Conservation (phyloP, 2,113 vertebrate genomes). For the Ctenodactylus gundi region DNA sequence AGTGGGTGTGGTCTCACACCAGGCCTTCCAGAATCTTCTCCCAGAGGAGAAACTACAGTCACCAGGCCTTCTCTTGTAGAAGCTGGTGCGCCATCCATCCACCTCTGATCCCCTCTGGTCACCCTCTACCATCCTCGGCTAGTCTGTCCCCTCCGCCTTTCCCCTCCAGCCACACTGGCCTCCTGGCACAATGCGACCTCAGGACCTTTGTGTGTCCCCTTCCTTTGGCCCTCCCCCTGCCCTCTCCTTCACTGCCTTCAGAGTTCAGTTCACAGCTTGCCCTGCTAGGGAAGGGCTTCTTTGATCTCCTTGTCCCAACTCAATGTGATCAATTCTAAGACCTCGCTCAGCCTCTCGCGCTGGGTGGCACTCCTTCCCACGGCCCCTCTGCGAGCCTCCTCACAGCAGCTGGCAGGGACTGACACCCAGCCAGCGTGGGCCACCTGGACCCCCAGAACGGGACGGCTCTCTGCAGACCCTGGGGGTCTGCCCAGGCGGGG, state of each 20-base stretch:
- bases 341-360: too few relatives aligned
- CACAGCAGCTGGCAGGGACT: neutral
- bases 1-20: neutral
- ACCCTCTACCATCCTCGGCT: too few relatives aligned
- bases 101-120: neutral
- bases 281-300: neutral
- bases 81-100: neutral
- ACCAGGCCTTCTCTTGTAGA: neutral
- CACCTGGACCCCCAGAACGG: too few relatives aligned
- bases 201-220: neutral
- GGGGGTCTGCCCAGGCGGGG: accelerated
- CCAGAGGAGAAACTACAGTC: neutral
- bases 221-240: too few relatives aligned
- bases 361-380: too few relatives aligned
- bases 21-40: neutral
- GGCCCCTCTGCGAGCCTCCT: too few relatives aligned
- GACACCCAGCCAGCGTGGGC: too few relatives aligned
- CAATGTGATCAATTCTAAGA: neutral
- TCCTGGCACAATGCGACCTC: neutral
- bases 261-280: neutral
- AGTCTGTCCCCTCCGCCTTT: accelerated
- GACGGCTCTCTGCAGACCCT: neutral
- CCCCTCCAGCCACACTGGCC: neutral
- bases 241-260: neutral
- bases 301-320: neutral